These are phyloP conservation scores for Capromys pilorides DNA, from an alignment of 2,797 vertebrate species.

Conservation along the genomic window DNA sequence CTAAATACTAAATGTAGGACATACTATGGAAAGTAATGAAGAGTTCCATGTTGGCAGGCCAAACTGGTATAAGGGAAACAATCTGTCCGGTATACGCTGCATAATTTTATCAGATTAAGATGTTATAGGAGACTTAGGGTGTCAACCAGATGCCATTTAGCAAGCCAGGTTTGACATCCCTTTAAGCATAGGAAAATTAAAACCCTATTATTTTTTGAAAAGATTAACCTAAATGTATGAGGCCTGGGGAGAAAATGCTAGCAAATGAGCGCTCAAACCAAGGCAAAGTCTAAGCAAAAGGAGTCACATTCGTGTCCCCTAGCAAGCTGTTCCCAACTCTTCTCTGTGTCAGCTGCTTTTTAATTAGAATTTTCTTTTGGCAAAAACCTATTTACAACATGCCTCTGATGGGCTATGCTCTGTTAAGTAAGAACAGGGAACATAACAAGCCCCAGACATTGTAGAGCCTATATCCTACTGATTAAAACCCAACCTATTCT, in stretches of 20 bases:
- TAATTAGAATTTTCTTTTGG: background rate
- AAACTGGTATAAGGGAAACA: background rate
- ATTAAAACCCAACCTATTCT: slow-evolving; percentile 13
- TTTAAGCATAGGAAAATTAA: slow-evolving; percentile 36
- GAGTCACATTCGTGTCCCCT: background rate
- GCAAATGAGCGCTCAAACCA: slow-evolving; percentile 37
- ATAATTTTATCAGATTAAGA: slow-evolving; percentile 24
- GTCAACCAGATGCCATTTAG: background rate
- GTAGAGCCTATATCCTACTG: background rate
- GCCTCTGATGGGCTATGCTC: background rate
- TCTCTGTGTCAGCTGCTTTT: background rate
- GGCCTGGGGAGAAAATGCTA: background rate
- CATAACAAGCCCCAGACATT: background rate
- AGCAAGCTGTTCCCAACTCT: background rate
- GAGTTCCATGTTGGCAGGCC: background rate
- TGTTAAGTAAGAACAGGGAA: background rate
- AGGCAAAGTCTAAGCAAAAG: slow-evolving; percentile 11
- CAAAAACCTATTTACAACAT: background rate
- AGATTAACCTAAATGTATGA: background rate
- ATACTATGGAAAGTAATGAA: background rate
- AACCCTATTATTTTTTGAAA: slow-evolving; percentile 17
- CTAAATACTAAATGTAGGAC: slow-evolving; percentile 12
- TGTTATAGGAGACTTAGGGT: background rate
- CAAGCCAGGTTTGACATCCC: background rate
- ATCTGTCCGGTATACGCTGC: slow-evolving; percentile 1